Base-by-base conservation (phyloP, 2,113 vertebrate genomes). In the Eulacestoma nigropectus region DNA sequence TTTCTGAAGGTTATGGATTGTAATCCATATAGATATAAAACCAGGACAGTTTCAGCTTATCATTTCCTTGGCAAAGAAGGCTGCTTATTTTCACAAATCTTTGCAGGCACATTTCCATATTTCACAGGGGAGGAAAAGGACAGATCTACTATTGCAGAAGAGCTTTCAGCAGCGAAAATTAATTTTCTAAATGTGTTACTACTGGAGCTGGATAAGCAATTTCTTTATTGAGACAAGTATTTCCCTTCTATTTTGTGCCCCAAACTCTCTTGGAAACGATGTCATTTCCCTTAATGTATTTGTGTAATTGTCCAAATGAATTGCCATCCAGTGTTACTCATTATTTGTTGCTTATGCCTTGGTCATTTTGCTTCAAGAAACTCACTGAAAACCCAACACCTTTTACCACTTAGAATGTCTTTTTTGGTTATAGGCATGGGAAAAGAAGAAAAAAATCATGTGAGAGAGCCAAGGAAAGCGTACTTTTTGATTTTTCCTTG, bases 121-220 rank as follows among this genome's bases (percentile, higher is more conserved):
- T 93, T 97, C 93, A 93, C 74, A 95, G 39, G 33, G 82, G 72
- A 95, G 41, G 67, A 91, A 94, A 93, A 93, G 50, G 84, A 90
- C 64, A 79, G 86, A 62, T 90, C 83, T 86, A 69, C 80, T 67
- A 92, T 20, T 95, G 84, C 76, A 84, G 87, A 84, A 87, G 59
- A 83, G 52, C 49, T 94, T 94, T 92, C 86, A 69, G 75, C 41
- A 96, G 65, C 73, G 74, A 68, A 90, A 96, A 96, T 95, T 91
- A 95, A 92, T 93, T 86, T 96, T 62, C 87, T 91, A 95, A 96
- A 96, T 94, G 73, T 94, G 91, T 57, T 92, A 87, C 93, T 95
- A 88, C 50, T 79, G 27, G 35, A 84, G 60, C 3, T 67, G 84
- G 80, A 89, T 84, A 91, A 97, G 60, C 33, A 80, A 75, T 81